phyloP scores from a whole-genome alignment of 2,888 invertebrate genomes.

The Athalia circularis region DNA sequence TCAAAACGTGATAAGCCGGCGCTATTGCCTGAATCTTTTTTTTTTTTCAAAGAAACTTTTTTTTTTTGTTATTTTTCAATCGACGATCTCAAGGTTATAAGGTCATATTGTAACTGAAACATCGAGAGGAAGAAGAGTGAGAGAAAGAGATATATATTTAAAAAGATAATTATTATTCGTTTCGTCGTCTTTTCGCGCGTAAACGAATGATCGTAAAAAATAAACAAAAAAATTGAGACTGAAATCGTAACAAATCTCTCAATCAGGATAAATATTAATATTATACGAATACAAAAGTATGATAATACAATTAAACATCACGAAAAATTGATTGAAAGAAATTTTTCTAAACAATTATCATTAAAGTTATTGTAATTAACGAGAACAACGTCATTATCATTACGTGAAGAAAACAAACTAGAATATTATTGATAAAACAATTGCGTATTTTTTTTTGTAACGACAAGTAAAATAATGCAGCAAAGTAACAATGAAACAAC shows the following conservation, averaged over 20 bases:
- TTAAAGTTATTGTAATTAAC: neutral
- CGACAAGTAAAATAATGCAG: neutral
- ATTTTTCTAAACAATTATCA: neutral
- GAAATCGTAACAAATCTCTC: slow-evolving; percentile 38
- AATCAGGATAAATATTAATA: slow-evolving; percentile 21
- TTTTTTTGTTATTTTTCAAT: neutral
- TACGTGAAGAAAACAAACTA: slow-evolving; percentile 23
- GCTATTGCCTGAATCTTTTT: neutral
- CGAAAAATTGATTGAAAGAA: neutral
- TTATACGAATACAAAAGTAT: neutral
- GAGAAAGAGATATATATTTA: neutral
- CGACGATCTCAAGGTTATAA: slow-evolving; percentile 28
- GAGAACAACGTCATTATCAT: slow-evolving; percentile 40
- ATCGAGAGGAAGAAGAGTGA: slow-evolving; percentile 8
- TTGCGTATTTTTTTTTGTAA: too few species aligned
- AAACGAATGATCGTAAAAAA: neutral
- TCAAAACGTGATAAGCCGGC: slow-evolving; percentile 40
- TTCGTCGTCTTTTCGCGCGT: neutral
- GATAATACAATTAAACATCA: slow-evolving; percentile 5
- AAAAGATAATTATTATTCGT: neutral
- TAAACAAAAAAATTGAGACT: slow-evolving; percentile 26
- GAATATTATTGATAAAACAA: neutral
- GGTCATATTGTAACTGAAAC: slow-evolving; percentile 7
- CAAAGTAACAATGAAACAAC: neutral
- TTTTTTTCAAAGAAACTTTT: too few species aligned